phyloP scores from a whole-genome alignment of 1,140 invertebrate species.

The Portunus trituberculatus region DNA sequence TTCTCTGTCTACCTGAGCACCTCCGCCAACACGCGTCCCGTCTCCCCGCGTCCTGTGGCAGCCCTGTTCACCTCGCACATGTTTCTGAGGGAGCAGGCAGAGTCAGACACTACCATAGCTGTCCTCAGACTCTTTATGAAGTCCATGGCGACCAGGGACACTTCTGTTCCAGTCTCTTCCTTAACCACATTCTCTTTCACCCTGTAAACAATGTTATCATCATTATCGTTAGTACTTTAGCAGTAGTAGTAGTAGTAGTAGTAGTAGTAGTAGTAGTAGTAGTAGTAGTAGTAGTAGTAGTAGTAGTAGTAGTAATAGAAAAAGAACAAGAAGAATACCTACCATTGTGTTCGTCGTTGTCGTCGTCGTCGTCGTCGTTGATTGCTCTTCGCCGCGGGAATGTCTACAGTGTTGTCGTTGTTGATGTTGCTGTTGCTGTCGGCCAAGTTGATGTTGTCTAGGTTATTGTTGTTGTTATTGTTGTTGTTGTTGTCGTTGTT shows the following conservation, averaged over 20 bases:
- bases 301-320: neutral
- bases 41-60: conserved; percentile 23
- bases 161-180: neutral
- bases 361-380: neutral
- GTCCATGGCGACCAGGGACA: conserved; percentile 27
- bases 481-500: conserved; percentile 73
- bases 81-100: conserved; percentile 60
- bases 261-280: neutral
- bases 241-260: neutral
- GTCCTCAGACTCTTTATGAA: conserved; percentile 35
- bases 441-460: conserved; percentile 64
- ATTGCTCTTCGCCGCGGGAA: conserved; percentile 31
- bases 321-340: neutral
- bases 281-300: conserved; percentile 16
- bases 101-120: conserved; percentile 41
- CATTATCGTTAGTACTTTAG: too few species aligned
- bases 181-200: neutral
- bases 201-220: too few species aligned
- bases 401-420: conserved; percentile 61
- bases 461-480: conserved; percentile 73
- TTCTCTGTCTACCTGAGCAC: conserved; percentile 50
- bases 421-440: conserved; percentile 64
- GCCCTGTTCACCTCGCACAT: conserved; percentile 50
- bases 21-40: conserved; percentile 43
- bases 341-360: neutral